These are phyloP conservation scores for Etheostoma perlongum DNA, from an alignment of 2,797 vertebrate genomes.

Conservation along the genomic window DNA sequence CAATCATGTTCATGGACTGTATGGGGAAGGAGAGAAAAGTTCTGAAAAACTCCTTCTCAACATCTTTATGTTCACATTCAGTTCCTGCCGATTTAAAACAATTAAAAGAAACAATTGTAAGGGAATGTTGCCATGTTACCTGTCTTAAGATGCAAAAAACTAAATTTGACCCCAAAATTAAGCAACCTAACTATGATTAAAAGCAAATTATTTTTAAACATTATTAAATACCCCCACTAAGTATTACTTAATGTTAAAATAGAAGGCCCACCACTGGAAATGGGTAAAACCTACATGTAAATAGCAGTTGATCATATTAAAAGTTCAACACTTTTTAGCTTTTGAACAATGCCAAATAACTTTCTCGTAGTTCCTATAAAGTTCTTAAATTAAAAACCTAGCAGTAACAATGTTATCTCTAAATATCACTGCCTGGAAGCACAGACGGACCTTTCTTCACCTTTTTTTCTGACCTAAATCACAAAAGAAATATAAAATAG, in stretches of 20 bases:
- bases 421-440: conserved; percentile 30
- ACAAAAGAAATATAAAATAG: conserved; percentile 38
- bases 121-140: not conserved
- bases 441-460: conserved; percentile 4
- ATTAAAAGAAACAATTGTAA: not conserved
- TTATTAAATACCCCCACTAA: not conserved
- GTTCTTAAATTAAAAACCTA: conserved; percentile 13
- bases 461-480: conserved; percentile 33
- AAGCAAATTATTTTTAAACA: not conserved
- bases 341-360: conserved; percentile 2
- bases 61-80: not conserved
- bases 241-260: not conserved
- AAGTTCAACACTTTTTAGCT: not conserved
- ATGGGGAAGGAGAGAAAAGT: conserved; percentile 1
- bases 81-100: not conserved
- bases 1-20: conserved; percentile 38
- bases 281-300: not conserved
- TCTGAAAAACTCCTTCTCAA: not conserved
- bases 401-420: conserved; percentile 15
- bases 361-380: conserved; percentile 2
- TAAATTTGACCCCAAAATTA: not conserved
- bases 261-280: not conserved
- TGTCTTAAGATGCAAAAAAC: not conserved
- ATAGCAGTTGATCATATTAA: not conserved
- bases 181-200: not conserved